A percentile compares a stretch with the other conserved stretches of the same genome.
Conservation (phyloP, 2,888 invertebrate species). For the Drosophila acutilabella region DNA sequence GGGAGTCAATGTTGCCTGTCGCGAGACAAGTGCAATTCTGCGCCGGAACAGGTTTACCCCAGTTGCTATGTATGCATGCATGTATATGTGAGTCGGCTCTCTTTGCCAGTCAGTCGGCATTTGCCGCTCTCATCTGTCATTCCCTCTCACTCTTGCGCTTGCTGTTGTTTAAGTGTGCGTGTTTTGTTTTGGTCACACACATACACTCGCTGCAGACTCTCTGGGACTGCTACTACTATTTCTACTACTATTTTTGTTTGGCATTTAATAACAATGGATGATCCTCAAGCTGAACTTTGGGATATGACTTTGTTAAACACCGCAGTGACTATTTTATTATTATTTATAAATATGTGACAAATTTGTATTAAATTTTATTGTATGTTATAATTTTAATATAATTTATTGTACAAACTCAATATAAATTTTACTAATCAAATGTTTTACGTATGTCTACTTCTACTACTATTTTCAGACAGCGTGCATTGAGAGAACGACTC, state of each 20-base stretch:
- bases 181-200: constrained; percentile 83
- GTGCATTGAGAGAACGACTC: neutral
- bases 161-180: constrained; percentile 52
- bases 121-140: constrained; percentile 31
- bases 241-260: constrained; percentile 46
- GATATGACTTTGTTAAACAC: neutral
- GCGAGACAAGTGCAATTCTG: constrained; percentile 76
- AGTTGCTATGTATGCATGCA: constrained; percentile 22
- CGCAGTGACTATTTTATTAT: no score
- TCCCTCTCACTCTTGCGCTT: constrained; percentile 30
- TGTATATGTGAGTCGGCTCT: constrained; percentile 29
- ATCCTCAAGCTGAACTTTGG: neutral
- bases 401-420: neutral
- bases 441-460: neutral
- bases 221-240: constrained; percentile 37
- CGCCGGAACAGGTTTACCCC: constrained; percentile 74
- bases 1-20: constrained; percentile 32
- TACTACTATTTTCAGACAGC: constrained; percentile 34
- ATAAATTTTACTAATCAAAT: neutral
- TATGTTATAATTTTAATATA: neutral
- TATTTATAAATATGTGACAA: neutral
- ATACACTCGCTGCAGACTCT: constrained; percentile 42
- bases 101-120: constrained; percentile 6
- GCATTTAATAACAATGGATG: neutral
- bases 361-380: neutral